Conservation (phyloP, 2,113 vertebrate species). For the Petaurus breviceps region DNA sequence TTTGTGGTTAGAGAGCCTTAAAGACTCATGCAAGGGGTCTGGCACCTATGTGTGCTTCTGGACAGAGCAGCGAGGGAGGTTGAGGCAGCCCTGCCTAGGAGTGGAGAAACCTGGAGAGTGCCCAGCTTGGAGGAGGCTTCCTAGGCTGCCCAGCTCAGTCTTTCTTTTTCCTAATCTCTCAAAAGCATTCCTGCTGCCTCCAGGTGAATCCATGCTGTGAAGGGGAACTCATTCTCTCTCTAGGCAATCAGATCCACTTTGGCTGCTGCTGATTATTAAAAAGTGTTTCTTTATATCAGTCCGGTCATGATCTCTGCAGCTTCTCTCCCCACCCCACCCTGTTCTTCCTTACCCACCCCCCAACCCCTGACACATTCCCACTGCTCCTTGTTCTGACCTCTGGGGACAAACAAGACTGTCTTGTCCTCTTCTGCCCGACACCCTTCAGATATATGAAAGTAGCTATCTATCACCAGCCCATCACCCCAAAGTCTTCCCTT, state of each 20-base stretch:
- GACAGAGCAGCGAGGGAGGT: neutral
- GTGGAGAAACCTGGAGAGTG: too few relatives aligned
- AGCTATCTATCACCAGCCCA: neutral
- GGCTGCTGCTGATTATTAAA: neutral
- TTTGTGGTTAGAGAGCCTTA: neutral
- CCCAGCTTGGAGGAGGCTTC: too few relatives aligned
- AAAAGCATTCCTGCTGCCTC: neutral
- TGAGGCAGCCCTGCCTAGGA: too few relatives aligned
- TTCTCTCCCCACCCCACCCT: neutral
- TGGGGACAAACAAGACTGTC: neutral
- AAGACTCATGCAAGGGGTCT: neutral
- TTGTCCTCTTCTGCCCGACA: neutral
- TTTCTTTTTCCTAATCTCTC: too few relatives aligned
- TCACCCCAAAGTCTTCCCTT: neutral
- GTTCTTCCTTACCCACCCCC: neutral
- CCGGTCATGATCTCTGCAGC: neutral
- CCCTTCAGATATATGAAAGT: neutral
- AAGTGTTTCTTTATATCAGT: neutral
- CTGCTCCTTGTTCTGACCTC: constrained; percentile 10
- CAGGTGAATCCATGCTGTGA: neutral
- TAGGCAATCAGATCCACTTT: neutral
- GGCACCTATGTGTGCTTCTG: neutral
- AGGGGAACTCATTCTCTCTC: neutral
- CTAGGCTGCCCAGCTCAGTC: too few relatives aligned
- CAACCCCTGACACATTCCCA: rapidly evolving